phyloP scores from a whole-genome alignment of 2,888 invertebrate species.

The Cheilosia scutellata region DNA sequence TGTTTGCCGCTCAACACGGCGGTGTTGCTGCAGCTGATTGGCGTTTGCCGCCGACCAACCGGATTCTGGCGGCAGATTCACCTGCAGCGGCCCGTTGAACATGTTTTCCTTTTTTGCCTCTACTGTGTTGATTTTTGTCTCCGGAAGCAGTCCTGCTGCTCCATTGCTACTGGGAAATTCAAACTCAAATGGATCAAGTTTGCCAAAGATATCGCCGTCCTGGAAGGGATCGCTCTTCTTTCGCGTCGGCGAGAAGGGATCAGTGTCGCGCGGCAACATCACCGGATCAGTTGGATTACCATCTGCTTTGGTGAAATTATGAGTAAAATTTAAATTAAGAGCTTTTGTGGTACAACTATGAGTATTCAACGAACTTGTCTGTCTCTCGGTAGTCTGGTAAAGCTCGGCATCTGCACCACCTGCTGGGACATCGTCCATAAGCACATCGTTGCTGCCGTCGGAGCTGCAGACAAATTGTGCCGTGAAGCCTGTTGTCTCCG shows the following conservation, averaged over 20 bases:
- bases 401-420: slow-evolving; percentile 49
- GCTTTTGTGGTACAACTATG: slow-evolving; percentile 68
- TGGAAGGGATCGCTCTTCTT: slow-evolving; percentile 89
- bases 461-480: slow-evolving; percentile 65
- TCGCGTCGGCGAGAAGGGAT: slow-evolving; percentile 84
- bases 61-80: slow-evolving; percentile 88
- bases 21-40: slow-evolving; percentile 69
- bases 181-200: slow-evolving; percentile 84
- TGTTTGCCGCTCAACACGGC: slow-evolving; percentile 77
- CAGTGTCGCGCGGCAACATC: slow-evolving; percentile 83
- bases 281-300: slow-evolving; percentile 82
- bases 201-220: slow-evolving; percentile 83
- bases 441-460: slow-evolving; percentile 62
- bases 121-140: slow-evolving; percentile 46
- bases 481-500: slow-evolving; percentile 56
- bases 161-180: slow-evolving; percentile 78
- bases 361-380: slow-evolving; percentile 74
- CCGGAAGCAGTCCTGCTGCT: slow-evolving; percentile 58
- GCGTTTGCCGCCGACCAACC: slow-evolving; percentile 80
- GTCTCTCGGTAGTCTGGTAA: slow-evolving; percentile 48
- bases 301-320: slow-evolving; percentile 72
- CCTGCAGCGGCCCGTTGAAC: slow-evolving; percentile 89
- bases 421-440: slow-evolving; percentile 54
- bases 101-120: slow-evolving; percentile 80
- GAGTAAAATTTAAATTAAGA: slow-evolving; percentile 73